Evolutionary conservation across 2,113 vertebrate genomes (phyloP).

Genomic region (Peromyscus polionotus): DNA sequence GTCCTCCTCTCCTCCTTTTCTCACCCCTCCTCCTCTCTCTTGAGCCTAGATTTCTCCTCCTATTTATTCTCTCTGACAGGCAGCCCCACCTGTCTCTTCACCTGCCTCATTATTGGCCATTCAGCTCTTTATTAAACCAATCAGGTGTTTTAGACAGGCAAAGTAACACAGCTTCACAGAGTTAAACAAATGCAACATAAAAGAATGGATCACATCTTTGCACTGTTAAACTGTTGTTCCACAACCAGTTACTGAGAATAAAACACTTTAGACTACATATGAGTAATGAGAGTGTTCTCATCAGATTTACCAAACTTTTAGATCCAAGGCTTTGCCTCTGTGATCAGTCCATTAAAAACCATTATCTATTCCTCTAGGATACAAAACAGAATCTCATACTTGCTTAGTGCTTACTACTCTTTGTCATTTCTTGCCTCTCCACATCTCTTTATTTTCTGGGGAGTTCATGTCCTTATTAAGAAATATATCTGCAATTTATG

Average conservation of each 20-base stretch:
- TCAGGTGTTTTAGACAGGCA: not conserved
- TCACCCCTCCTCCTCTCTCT: not conserved
- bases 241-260: not conserved
- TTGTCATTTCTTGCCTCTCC: conserved; percentile 40
- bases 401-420: not conserved
- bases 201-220: not conserved
- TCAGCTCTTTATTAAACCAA: not conserved
- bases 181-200: not conserved
- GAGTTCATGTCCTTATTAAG: conserved; percentile 29
- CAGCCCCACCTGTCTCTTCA: not conserved
- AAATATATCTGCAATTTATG: not conserved
- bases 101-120: not conserved
- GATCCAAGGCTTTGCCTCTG: not conserved
- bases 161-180: not conserved
- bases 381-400: conserved; percentile 26
- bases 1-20: not conserved
- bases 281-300: not conserved
- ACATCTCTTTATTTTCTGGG: conserved; percentile 54
- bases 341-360: conserved; percentile 19
- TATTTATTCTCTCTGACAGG: not conserved
- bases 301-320: not conserved
- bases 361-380: conserved; percentile 10
- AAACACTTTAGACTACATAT: not conserved
- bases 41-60: not conserved
- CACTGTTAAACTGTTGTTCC: not conserved